Evolutionary conservation across 2,888 invertebrate species (phyloP), one percentile per base, ranked within the genome.

Genomic region (Automeris io): DNA sequence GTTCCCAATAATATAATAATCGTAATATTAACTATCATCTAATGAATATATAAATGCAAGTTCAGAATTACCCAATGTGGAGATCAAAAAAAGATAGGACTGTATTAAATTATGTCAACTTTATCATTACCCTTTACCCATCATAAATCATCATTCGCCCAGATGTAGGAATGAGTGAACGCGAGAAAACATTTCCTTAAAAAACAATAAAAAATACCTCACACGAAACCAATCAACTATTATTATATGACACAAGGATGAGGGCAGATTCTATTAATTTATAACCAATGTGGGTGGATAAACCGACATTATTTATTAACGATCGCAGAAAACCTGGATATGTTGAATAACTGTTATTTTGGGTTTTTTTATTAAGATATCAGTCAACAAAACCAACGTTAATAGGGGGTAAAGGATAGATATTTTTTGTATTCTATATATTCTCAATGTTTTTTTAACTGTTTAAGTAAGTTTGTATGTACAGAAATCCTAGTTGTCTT

Each of bases 251-350:
- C 79, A 79, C 65, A 64, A 49, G 54, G 70, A 85, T 83, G 74
- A 73, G 85, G 85, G 83, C 68, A 73, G 70, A 75, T 76, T 78
- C 79, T 85, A 85, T 85, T 86, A 86, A 85, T 86, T 86, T 86
- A 83, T 83, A 77, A 71, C 80, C 83, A 70, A 85, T 85, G 86
- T 85, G 86, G 86, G 85, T 81, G 86, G 85, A 77, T 83, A 83
- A 53, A 70, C 79, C 75, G 73, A 71, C 64, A 86, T 86, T 83
- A 83, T 71, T 74, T 77, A 75, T 72, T 73, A 66, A 62, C 57
- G 61, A 56, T 70, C 69, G 63, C 65, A 60, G 53, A 70, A 40
- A 39, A 66, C 63, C 56, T 65, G 63, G 50, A 51, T 61, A 48
- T 45, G 45, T 48, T 41, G 54, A 47, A 78, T 74, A 70, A 76